Base-by-base conservation (phyloP, 2,888 invertebrate species). In the Zelleria hepariella region DNA sequence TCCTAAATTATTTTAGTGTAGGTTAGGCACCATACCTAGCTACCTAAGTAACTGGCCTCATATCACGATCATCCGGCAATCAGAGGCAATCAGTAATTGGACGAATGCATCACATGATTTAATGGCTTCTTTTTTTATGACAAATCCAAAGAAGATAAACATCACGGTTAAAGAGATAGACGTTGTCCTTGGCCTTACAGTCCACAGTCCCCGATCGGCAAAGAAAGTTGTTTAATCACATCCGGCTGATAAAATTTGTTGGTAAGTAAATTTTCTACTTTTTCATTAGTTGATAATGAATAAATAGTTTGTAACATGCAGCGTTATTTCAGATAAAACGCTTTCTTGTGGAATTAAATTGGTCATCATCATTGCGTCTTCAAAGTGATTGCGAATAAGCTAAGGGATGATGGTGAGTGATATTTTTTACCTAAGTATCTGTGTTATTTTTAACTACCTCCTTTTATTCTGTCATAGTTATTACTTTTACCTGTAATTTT, bases 161-260 rank as follows among this genome's bases (percentile, higher is more conserved):
- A n/a, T n/a, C n/a, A n/a, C n/a, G n/a, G 32, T 15, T 42, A 42
- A 42, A 42, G 10, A 42, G 15, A 42, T 42, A 15, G 4, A 10
- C 10, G 10, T 42, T 42, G 32, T 42, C 32, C 32, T 53, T 47
- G 10, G 47, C 20, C 58, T 56, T 23, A n/a, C n/a, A n/a, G n/a
- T n/a, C n/a, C 56, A 47, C 42, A n/a, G 5, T n/a, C 8, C 57
- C 59, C 59, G 51, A 42, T 42, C 32, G 32, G n/a, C n/a, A n/a
- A 42, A 42, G 15, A 32, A 15, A 15, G 1, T 42, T 42, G 32
- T 15, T 42, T 42, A n/a, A 42, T 42, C 32, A 42, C 15, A 42
- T 42, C 32, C 32, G 32, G 32, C 32, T 42, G 32, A 42, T 42
- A 42, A 42, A 32, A 42, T 42, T 42, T 10, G 32, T 42, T 42